phyloP scores from a whole-genome alignment of 2,888 invertebrate species.

The Apomyelois bistriatella region DNA sequence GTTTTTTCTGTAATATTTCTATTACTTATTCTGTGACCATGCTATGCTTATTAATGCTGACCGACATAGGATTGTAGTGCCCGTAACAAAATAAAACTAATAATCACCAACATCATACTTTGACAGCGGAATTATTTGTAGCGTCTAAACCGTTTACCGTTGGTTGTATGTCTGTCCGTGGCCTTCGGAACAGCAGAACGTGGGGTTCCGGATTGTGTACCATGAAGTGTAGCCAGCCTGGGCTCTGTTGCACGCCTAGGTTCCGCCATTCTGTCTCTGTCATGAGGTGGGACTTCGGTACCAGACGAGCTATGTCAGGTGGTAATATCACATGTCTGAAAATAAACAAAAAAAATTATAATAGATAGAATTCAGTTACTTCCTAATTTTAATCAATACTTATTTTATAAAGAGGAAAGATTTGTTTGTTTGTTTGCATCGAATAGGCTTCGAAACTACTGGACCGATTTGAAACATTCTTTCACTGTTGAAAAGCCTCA shows the following conservation, averaged over 20 bases:
- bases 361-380: neutral
- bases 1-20: no score
- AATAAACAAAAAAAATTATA: constrained; percentile 16
- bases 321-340: constrained; percentile 94
- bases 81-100: neutral
- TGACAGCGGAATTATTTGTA: constrained; percentile 48
- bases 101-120: constrained; percentile 39
- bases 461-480: no score
- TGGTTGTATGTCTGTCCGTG: constrained; percentile 51
- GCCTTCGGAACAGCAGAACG: constrained; percentile 88
- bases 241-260: constrained; percentile 96
- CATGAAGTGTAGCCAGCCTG: constrained; percentile 92
- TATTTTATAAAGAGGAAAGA: no score
- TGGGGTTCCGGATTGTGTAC: constrained; percentile 95
- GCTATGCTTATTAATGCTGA: no score
- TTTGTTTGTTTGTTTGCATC: no score
- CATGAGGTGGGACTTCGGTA: constrained; percentile 95
- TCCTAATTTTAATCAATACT: no score
- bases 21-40: no score
- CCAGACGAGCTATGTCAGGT: constrained; percentile 88
- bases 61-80: no score
- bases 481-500: no score
- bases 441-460: no score
- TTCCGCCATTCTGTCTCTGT: constrained; percentile 97
- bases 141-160: constrained; percentile 53